Conservation (phyloP, 2,888 invertebrate species). For the Balanococcus diminutus region DNA sequence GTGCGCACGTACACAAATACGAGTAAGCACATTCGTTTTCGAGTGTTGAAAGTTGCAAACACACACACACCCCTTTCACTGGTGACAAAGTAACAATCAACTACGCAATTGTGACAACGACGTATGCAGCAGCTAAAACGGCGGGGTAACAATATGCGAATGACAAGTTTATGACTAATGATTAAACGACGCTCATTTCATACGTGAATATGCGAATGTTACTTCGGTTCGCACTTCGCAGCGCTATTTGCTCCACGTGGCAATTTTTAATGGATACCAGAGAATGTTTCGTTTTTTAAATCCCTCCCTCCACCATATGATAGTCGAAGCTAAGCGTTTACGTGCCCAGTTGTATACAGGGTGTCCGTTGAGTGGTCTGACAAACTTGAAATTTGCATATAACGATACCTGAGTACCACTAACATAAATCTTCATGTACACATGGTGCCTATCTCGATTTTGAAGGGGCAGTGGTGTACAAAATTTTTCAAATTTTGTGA, state of each 20-base stretch:
- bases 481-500: no score
- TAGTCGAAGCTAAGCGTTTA: no score
- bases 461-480: no score
- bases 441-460: no score
- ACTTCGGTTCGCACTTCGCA: background rate
- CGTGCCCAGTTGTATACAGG: no score
- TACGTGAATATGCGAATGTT: constrained; percentile 4
- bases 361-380: no score
- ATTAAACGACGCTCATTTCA: constrained; percentile 16
- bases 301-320: no score
- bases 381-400: no score
- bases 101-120: background rate
- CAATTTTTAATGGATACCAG: background rate
- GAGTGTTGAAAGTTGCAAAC: background rate
- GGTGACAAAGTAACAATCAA: background rate
- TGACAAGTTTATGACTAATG: constrained; percentile 33
- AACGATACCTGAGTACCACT: no score
- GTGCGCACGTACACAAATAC: no score
- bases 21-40: no score
- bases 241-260: background rate
- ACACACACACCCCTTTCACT: background rate
- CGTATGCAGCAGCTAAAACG: background rate
- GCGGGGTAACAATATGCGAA: constrained; percentile 13
- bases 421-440: no score
- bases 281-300: background rate